Base-by-base conservation (phyloP, 2,888 invertebrate species). In the Polyommatus icarus region DNA sequence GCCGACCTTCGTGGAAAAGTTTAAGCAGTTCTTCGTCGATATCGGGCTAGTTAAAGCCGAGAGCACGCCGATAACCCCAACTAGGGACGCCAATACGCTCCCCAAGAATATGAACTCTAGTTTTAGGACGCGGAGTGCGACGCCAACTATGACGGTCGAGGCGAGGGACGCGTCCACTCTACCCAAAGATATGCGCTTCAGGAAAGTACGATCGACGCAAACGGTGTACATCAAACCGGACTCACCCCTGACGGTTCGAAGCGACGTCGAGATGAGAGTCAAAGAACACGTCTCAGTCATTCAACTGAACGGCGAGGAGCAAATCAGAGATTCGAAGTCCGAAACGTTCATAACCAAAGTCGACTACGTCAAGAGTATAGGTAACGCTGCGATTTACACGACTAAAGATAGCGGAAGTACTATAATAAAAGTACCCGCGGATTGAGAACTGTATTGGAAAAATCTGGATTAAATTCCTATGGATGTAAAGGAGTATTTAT, bases 161-260 rank as follows among this genome's bases (percentile, higher is more conserved):
- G 67, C 83, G 0, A 84, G 93, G 76, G 93, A 92, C 67, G 84
- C 92, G 0, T 90, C 93, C 0, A 94, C 93, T 0, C 77, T 94
- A 59, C 94, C 94, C 0, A 94, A 93, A 84, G 93, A 94, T 67
- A 93, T 94, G 94, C 86, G 93, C 76, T 93, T 94, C 80, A 85
- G 92, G 1, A 93, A 91, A 85, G 93, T 91, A 0, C 81, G 87
- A 57, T 93, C 93, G 0, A 91, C 93, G 0, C 93, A 93, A 84
- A 92, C 92, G 0, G 93, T 94, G 1, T 93, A 93, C 78, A 91
- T 93, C 1, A 87, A 84, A 78, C 88, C 86, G n/a, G 91, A 91
- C 79, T 90, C 92, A 73, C 91, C 92, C 0, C 77, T 85, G 1
- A 24, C 76, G 1, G 46, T 80, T 24, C 81, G 80, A 71, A 85